phyloP scores from a whole-genome alignment of 2,113 vertebrate genomes.

The Ceratotherium simum region DNA sequence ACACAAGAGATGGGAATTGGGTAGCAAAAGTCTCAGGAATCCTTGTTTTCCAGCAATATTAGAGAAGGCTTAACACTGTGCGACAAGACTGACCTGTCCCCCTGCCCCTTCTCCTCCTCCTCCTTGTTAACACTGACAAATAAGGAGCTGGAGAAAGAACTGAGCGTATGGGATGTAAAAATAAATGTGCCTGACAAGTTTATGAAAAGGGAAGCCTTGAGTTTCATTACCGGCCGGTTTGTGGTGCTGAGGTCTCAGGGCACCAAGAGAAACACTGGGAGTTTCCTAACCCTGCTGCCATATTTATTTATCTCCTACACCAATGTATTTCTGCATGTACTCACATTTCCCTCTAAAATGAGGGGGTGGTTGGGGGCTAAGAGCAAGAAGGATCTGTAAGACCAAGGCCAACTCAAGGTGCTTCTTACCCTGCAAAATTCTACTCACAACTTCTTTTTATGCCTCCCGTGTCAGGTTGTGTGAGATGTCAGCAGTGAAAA shows the following conservation, averaged over 20 bases:
- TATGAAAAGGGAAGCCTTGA: not conserved
- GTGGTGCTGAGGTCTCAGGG: rapidly evolving
- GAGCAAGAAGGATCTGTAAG: not conserved
- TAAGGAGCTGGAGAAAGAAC: not conserved
- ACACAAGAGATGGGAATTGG: not conserved
- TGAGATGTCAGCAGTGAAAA: not conserved
- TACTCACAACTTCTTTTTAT: not conserved
- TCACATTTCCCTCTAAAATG: not conserved
- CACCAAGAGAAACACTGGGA: not conserved
- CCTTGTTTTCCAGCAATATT: not conserved
- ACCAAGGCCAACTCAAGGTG: not conserved
- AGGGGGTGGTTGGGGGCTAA: not conserved
- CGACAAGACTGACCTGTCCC: not conserved
- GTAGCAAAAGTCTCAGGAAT: not conserved
- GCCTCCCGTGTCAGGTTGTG: not conserved
- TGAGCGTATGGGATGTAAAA: not conserved
- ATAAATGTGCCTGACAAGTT: not conserved
- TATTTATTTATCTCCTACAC: not conserved
- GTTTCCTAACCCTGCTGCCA: not conserved
- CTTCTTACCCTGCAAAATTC: not conserved
- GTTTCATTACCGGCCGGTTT: not conserved
- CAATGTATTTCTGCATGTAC: not conserved
- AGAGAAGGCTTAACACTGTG: not conserved
- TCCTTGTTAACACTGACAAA: not conserved
- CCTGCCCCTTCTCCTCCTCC: not conserved